Evolutionary conservation across 92 coral and sea anemone genomes (phyloP).

Genomic region (Paramuricea clavata): DNA sequence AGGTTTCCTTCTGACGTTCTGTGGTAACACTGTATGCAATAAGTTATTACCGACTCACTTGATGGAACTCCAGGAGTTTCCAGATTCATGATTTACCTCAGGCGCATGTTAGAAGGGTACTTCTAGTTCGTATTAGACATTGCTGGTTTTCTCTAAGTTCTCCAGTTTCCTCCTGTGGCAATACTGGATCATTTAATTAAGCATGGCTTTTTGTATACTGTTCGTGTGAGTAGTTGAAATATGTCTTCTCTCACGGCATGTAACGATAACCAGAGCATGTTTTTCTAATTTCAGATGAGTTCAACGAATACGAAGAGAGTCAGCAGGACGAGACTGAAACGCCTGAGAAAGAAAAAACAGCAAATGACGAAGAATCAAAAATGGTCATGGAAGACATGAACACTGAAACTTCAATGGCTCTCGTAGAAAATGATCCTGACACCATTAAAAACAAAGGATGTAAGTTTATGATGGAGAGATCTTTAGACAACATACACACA

Average conservation of each 20-base stretch:
- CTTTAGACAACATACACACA: no score
- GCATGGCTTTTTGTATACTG: no score
- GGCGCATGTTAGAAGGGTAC: no score
- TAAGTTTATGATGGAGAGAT: background rate
- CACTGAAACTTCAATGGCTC: background rate
- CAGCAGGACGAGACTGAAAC: background rate
- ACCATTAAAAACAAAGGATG: constrained; percentile 13
- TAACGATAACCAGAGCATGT: background rate
- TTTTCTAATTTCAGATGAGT: background rate
- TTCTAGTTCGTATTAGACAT: no score
- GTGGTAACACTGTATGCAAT: no score
- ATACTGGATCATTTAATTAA: background rate
- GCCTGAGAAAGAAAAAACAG: background rate
- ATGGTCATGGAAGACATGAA: no score
- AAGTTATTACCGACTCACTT: no score
- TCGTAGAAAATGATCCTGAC: background rate
- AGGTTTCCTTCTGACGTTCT: no score
- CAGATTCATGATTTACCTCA: no score
- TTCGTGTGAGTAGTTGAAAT: no score
- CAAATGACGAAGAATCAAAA: background rate
- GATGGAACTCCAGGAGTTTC: no score
- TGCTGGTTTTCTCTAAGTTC: no score
- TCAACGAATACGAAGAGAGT: background rate
- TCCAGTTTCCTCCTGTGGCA: constrained; percentile 14
- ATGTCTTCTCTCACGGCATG: background rate